Evolutionary conservation across 2,113 vertebrate genomes (phyloP).

Genomic region (Perccottus glenii): DNA sequence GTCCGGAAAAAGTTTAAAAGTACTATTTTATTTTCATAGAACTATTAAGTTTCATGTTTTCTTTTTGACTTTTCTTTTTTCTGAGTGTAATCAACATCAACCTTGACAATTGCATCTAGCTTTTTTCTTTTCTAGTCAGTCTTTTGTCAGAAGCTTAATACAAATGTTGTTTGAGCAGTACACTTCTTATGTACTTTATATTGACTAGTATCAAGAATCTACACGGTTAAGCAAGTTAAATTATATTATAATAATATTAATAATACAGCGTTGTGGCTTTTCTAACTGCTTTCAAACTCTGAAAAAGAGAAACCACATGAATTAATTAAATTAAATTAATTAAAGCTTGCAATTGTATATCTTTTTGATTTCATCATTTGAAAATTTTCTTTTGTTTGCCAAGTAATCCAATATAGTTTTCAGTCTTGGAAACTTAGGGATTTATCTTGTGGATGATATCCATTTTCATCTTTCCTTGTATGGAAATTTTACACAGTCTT

Average conservation of each 20-base stretch:
- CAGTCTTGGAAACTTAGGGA: not conserved
- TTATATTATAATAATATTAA: too few relatives aligned
- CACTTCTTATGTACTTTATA: not conserved
- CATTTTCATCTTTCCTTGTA: constrained; percentile 18
- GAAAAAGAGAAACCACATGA: too few relatives aligned
- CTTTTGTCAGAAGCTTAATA: not conserved
- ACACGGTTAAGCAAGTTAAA: not conserved
- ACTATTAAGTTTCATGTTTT: constrained; percentile 28
- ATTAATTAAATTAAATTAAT: too few relatives aligned
- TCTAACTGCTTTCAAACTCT: not conserved
- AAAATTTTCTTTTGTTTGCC: too few relatives aligned
- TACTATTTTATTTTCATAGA: constrained; percentile 16
- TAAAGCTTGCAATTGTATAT: too few relatives aligned
- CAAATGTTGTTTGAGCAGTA: not conserved
- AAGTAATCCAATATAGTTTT: too few relatives aligned
- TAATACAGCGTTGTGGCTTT: not conserved
- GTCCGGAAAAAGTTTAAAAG: not conserved
- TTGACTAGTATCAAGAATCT: not conserved
- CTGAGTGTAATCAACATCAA: constrained; percentile 18
- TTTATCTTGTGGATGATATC: constrained; percentile 24
- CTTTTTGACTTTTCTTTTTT: constrained; percentile 18
- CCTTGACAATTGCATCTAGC: not conserved
- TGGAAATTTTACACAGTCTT: constrained; percentile 7
- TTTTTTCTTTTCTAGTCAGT: constrained; percentile 3
- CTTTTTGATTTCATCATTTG: too few relatives aligned